These are phyloP conservation scores for Zaprionus davidi DNA, from an alignment of 1,140 invertebrate species.

Conservation along the genomic window DNA sequence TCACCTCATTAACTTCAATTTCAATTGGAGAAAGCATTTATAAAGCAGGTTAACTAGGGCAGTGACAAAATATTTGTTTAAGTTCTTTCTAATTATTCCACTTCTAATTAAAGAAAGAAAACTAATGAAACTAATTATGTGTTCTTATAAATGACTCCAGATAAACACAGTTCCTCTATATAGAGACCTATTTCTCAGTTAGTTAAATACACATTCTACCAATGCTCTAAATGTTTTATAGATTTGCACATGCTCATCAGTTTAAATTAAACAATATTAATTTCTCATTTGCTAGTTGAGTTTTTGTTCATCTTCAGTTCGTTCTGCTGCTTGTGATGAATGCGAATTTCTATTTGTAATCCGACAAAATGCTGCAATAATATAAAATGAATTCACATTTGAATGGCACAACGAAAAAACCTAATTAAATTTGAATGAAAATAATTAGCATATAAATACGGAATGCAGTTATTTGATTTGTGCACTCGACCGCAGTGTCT, in stretches of 20 bases:
- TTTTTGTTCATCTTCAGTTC: neutral
- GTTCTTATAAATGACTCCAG: too few species aligned
- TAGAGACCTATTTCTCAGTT: too few species aligned
- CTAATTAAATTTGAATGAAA: constrained; percentile 78
- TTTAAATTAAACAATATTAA: neutral
- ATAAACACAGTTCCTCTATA: too few species aligned
- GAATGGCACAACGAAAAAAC: constrained; percentile 26
- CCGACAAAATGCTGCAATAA: neutral
- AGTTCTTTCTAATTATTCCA: too few species aligned
- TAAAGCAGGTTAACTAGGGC: neutral
- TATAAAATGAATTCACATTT: neutral
- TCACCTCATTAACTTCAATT: neutral
- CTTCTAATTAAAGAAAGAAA: too few species aligned
- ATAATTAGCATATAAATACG: constrained; percentile 71
- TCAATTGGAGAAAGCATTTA: neutral
- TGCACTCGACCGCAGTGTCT: constrained; percentile 42
- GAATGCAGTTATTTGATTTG: constrained; percentile 70
- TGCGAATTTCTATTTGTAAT: neutral
- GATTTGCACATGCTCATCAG: neutral
- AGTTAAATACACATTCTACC: neutral
- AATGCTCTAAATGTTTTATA: neutral
- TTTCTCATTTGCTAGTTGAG: neutral
- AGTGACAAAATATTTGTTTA: too few species aligned
- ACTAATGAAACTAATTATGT: too few species aligned
- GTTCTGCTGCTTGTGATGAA: neutral